Evolutionary conservation across 92 coral and sea anemone species (phyloP), one percentile per base, ranked within the genome.

Genomic region (Zoanthus sansibaricus): DNA sequence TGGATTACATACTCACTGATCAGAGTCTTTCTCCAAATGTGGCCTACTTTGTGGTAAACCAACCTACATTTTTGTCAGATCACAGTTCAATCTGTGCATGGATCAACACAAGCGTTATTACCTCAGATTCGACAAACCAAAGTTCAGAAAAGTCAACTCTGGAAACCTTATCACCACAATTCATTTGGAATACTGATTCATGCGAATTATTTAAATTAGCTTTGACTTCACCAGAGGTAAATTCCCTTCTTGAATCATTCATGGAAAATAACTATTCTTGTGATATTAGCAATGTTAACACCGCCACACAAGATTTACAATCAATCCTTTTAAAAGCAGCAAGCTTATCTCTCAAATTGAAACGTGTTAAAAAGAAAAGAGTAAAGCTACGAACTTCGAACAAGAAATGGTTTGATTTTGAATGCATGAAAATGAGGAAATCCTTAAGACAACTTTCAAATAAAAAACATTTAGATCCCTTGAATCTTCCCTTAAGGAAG

Each of bases 1-100:
- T 89, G 31, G 86, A 86, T 52, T 89, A 86, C 80, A 52, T 79
- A 18, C 79, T 90, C 42, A 67, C 80, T 47, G 76, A 73, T 86
- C 82, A 77, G 74, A 12, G 32, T 54, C 68, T 72, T 61, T 67
- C 75, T 32, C 80, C 16, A n/a, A 16, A 76, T 54, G 68, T 86
- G 61, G 74, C 62, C 62, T 32, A 79, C 77, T 90, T 90, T 48
- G 82, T 90, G 72, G 89, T 77, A 48, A 77, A 90, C 71, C 74
- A 73, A 49, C 92, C 87, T 30, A 69, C 86, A 10, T 72, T 72
- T 76, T 25, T 25, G 25, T 25, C 25, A 25, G 25, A 25, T 25
- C 25, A 25, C 25, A 25, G 25, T 25, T 25, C 77, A 61, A 86
- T 86, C 25, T 51, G 20, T 31, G 59, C 75, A 18, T 86, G 90